Percentiles rank a stretch among this genome's conserved stretches.
phyloP scores from a whole-genome alignment of 2,113 vertebrate species.

The Eonycteris spelaea region DNA sequence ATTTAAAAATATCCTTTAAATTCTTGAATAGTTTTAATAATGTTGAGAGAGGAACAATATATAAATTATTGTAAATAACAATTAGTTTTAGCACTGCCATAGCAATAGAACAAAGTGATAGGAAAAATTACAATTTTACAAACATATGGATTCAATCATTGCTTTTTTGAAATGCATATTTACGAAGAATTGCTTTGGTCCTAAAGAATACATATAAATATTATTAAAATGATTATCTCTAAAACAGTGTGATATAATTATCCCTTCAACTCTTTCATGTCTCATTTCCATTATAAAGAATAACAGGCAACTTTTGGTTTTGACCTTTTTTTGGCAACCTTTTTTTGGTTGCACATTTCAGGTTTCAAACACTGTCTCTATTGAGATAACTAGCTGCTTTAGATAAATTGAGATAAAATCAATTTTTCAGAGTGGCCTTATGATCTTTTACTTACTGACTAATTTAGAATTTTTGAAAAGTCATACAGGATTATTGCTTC shows the following conservation, averaged over 20 bases:
- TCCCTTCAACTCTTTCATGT: background rate
- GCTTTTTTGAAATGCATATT: background rate
- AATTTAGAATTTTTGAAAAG: constrained; percentile 41
- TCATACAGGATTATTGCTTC: background rate
- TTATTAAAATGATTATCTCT: background rate
- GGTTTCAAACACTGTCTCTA: background rate
- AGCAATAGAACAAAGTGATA: background rate
- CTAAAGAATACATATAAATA: background rate
- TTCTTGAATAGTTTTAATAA: background rate
- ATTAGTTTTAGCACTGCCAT: background rate
- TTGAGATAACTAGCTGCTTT: constrained; percentile 7
- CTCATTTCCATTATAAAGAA: background rate
- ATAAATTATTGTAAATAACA: background rate
- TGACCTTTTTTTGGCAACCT: background rate
- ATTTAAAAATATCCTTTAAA: background rate
- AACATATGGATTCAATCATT: background rate
- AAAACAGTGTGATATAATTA: background rate
- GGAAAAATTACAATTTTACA: background rate
- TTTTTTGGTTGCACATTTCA: background rate
- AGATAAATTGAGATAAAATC: background rate
- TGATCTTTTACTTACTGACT: constrained; percentile 4
- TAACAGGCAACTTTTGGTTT: background rate
- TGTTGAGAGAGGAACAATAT: background rate
- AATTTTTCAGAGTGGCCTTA: constrained; percentile 1
- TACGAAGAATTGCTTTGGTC: background rate